Base-by-base conservation (phyloP, 2,797 vertebrate species). In the Dallia pectoralis region DNA sequence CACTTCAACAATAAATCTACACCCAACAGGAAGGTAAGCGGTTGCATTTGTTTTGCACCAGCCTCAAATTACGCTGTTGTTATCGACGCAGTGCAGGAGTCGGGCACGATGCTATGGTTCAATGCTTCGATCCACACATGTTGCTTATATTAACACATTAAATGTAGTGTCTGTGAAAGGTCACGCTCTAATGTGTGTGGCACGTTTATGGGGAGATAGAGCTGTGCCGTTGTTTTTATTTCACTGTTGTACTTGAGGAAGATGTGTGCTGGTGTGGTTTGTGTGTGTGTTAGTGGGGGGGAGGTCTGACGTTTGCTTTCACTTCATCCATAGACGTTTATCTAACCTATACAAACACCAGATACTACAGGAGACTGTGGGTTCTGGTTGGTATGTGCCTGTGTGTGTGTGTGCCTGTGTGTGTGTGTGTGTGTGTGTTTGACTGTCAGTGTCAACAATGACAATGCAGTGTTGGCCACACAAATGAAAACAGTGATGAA, bases 31-130 rank as follows among this genome's bases (percentile, higher is more conserved):
- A 63, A 56, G 51, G 49, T 15, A 69, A 29, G 56, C 25, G 15
- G 32, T 69, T 27, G 53, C 66, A 36, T 36, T 27, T 69, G 51
- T n/a, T 56, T 72, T 18, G 19, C 6, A 29, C 44, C 30, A 49
- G 47, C 63, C 22, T 16, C 30, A 32, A 61, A 51, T n/a, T 6
- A 49, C 56, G 15, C 14, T 33, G 74, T 62, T 74, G 76, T 82
- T 80, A 81, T 74, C 67, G 48, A 61, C 36, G 0, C 33, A 22
- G 36, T 47, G 48, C 82, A 80, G 78, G 68, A 76, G 67, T 32
- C 59, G 25, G 29, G 25, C 8, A 36, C 61, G 49, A 56, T 61
- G 62, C 61, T 44, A 47, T 0, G 27, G 63, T 62, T 74, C 63
- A 40, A 75, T 0, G 30, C 48, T 65, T 76, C 64, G 27, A 74